Conservation (phyloP, 2,797 vertebrate species). For the Phrynocephalus vlangalii region DNA sequence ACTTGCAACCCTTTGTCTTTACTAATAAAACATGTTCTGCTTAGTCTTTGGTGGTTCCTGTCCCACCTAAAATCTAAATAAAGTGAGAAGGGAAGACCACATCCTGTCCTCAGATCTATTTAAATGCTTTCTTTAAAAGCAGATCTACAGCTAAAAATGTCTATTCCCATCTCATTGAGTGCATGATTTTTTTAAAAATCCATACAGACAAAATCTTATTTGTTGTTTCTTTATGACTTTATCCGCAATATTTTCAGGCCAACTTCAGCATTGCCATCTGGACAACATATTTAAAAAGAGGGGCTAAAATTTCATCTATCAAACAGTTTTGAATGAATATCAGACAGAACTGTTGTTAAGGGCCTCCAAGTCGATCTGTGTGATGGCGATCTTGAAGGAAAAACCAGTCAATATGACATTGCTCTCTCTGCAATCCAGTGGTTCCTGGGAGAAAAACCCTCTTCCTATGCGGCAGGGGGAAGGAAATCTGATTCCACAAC, state of each 20-base stretch:
- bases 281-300: background rate
- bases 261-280: background rate
- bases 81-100: background rate
- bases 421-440: too few relatives aligned
- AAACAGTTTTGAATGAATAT: too few relatives aligned
- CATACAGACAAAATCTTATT: background rate
- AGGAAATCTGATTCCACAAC: too few relatives aligned
- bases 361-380: too few relatives aligned
- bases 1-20: background rate
- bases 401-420: too few relatives aligned
- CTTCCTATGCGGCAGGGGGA: too few relatives aligned
- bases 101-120: too few relatives aligned
- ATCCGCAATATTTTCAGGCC: background rate
- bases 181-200: too few relatives aligned
- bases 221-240: background rate
- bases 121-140: background rate
- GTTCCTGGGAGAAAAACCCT: too few relatives aligned
- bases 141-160: background rate
- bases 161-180: background rate
- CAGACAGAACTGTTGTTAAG: too few relatives aligned
- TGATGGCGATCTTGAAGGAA: too few relatives aligned
- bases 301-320: too few relatives aligned
- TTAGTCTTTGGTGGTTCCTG: background rate
- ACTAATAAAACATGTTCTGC: rapidly evolving
- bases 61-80: rapidly evolving